These are phyloP conservation scores for Chrysaora quinquecirrha DNA, from an alignment of 30 jellyfish, hydroid and myxozoan genomes.

Conservation along the genomic window DNA sequence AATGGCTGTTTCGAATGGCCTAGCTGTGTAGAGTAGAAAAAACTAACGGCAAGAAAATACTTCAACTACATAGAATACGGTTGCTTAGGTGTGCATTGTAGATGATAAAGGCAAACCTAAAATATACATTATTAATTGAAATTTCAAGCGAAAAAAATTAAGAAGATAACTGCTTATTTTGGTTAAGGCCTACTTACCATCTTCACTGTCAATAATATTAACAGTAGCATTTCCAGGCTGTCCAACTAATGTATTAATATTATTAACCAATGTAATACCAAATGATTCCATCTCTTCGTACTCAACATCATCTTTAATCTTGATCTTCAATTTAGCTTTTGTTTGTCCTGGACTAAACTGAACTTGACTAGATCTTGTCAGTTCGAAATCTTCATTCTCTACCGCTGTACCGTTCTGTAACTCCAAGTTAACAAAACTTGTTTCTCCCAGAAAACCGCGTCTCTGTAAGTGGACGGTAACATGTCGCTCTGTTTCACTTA, in stretches of 20 bases:
- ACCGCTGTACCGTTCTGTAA: conserved; percentile 74
- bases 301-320: conserved; percentile 68
- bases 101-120: too few species aligned
- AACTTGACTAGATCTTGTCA: conserved; percentile 60
- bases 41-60: too few species aligned
- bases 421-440: conserved; percentile 73
- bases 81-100: too few species aligned
- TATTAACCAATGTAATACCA: conserved; percentile 40
- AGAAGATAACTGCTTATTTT: too few species aligned
- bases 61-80: too few species aligned
- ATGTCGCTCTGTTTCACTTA: conserved; percentile 81
- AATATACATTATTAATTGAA: too few species aligned
- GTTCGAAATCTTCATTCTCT: conserved; percentile 59
- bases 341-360: conserved; percentile 90
- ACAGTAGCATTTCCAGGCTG: conserved; percentile 80
- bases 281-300: conserved; percentile 74
- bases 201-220: conserved; percentile 81
- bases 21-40: too few species aligned
- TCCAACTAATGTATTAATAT: conserved; percentile 63
- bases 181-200: conserved; percentile 90
- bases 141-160: too few species aligned
- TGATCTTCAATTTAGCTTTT: conserved; percentile 59
- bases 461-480: conserved; percentile 62
- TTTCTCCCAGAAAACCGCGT: conserved; percentile 84
- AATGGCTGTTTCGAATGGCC: too few species aligned